Evolutionary conservation across 2,113 vertebrate species (phyloP).

Genomic region (Triplophysa tibetana): DNA sequence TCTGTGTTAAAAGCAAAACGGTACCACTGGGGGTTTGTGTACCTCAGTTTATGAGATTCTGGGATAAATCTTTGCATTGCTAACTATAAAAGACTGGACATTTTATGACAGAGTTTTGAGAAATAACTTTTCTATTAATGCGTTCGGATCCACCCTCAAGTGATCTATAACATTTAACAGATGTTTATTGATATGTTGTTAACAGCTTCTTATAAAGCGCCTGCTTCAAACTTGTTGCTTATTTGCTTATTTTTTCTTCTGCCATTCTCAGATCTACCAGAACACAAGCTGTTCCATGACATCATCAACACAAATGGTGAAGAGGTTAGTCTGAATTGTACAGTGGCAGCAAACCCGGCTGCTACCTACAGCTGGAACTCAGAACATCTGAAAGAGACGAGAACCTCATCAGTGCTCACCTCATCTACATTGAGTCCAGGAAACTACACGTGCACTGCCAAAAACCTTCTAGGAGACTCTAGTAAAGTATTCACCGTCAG

Average conservation of each 20-base stretch:
- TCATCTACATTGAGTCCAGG: slow-evolving; percentile 44
- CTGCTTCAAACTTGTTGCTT: not conserved
- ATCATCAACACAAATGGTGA: slow-evolving; percentile 16
- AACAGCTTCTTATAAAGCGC: not conserved
- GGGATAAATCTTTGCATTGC: too few species aligned
- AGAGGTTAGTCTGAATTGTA: slow-evolving; percentile 60
- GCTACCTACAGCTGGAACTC: slow-evolving; percentile 59
- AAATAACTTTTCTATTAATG: too few species aligned
- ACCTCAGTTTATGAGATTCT: too few species aligned
- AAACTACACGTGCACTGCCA: slow-evolving; percentile 63
- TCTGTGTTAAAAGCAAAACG: too few species aligned
- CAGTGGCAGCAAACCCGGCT: slow-evolving; percentile 61
- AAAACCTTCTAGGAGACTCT: slow-evolving; percentile 31
- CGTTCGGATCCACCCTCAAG: too few species aligned
- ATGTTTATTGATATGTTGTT: not conserved
- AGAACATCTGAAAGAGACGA: not conserved
- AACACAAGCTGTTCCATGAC: slow-evolving; percentile 45
- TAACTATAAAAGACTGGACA: too few species aligned
- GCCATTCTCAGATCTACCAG: slow-evolving; percentile 64
- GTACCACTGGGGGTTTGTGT: too few species aligned
- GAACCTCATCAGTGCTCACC: slow-evolving; percentile 2
- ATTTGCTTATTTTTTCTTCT: not conserved
- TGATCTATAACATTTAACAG: too few species aligned
- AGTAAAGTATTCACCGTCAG: slow-evolving; percentile 63
- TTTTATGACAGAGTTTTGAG: too few species aligned